Conservation (phyloP, 2,113 vertebrate genomes). For the Podarcis cretensis region DNA sequence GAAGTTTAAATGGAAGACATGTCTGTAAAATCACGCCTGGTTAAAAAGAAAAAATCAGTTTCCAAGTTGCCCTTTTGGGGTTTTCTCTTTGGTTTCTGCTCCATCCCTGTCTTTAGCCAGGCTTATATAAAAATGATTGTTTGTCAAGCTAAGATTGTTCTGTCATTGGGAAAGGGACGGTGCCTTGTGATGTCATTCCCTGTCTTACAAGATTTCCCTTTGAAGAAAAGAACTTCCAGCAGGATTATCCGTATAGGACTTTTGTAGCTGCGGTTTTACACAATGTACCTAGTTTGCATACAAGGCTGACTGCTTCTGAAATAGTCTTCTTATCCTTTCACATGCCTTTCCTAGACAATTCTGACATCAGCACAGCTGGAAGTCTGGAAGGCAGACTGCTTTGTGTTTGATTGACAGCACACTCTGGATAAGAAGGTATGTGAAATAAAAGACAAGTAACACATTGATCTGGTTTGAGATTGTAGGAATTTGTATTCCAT, state of each 20-base stretch:
- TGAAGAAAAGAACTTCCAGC: background rate
- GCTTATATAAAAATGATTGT: background rate
- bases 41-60: background rate
- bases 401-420: conserved; percentile 39
- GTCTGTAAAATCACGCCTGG: background rate
- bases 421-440: conserved; percentile 10
- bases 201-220: background rate
- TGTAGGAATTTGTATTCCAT: background rate
- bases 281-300: conserved; percentile 4
- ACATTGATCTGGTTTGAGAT: background rate
- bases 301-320: conserved; percentile 14
- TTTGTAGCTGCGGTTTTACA: conserved; percentile 10
- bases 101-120: background rate
- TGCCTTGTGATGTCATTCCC: background rate
- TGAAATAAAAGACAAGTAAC: rapidly evolving
- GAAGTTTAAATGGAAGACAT: background rate
- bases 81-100: background rate
- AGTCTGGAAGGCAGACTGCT: conserved; percentile 12
- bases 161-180: background rate
- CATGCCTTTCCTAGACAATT: conserved; percentile 29
- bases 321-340: background rate
- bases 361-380: conserved; percentile 38
- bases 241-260: background rate
- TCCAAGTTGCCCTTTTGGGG: background rate
- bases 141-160: background rate